Conservation (phyloP, 2,113 vertebrate genomes). For the Malurus elegans region DNA sequence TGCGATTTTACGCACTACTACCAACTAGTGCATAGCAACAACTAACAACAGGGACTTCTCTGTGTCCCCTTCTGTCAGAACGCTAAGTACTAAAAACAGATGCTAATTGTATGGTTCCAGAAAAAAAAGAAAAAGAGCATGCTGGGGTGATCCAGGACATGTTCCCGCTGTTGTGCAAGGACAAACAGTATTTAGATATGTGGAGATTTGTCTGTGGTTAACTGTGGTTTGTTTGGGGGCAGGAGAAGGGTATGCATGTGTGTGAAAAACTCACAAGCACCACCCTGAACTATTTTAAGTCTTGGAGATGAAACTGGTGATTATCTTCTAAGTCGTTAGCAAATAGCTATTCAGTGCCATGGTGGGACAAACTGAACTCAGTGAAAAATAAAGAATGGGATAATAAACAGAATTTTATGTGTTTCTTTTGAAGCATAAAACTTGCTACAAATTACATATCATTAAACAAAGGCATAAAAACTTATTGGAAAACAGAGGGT, state of each 20-base stretch:
- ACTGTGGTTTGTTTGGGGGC: slow-evolving; percentile 31
- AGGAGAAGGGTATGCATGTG: neutral
- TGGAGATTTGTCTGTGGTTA: slow-evolving; percentile 39
- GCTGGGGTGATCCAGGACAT: slow-evolving; percentile 23
- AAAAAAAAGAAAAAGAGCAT: slow-evolving; percentile 38
- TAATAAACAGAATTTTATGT: slow-evolving; percentile 55
- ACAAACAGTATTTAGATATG: slow-evolving; percentile 28
- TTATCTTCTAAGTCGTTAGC: slow-evolving; percentile 70
- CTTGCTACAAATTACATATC: slow-evolving; percentile 46
- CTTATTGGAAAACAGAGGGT: slow-evolving; percentile 48
- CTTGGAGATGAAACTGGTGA: slow-evolving; percentile 67
- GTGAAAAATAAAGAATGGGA: slow-evolving; percentile 54
- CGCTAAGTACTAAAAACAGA: slow-evolving; percentile 51
- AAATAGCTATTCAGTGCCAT: slow-evolving; percentile 45
- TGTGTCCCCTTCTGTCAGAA: slow-evolving; percentile 8
- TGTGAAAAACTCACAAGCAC: slow-evolving; percentile 48
- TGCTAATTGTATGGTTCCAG: slow-evolving; percentile 59
- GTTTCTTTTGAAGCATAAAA: slow-evolving; percentile 68
- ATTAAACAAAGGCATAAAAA: slow-evolving; percentile 70
- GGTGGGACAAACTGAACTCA: neutral
- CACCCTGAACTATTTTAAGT: slow-evolving; percentile 74
- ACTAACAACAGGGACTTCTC: slow-evolving; percentile 26
- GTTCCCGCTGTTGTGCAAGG: neutral
- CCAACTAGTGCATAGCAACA: neutral
- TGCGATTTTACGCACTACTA: neutral